Evolutionary conservation across 2,797 vertebrate genomes (phyloP).

Genomic region (Lemur catta): DNA sequence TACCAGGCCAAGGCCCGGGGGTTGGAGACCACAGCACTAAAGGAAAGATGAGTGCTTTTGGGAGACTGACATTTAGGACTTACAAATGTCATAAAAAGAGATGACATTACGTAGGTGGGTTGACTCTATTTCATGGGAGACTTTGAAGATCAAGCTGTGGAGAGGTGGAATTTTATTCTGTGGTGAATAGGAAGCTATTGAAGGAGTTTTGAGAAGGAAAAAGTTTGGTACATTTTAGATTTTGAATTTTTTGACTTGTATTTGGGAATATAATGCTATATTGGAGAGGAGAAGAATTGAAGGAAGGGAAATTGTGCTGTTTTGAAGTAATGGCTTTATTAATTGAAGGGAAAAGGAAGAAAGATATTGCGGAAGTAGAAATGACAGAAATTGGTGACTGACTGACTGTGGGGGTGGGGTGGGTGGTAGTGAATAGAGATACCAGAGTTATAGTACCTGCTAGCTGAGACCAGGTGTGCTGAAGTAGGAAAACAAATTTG

Average conservation of each 20-base stretch:
- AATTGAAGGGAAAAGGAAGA: background rate
- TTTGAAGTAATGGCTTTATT: conserved; percentile 26
- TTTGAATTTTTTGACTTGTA: conserved; percentile 14
- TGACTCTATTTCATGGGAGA: background rate
- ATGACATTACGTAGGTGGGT: background rate
- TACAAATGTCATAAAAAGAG: background rate
- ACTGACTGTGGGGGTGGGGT: background rate
- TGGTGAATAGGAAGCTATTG: background rate
- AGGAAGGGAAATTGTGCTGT: background rate
- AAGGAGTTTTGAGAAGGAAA: background rate
- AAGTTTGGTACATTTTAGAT: background rate
- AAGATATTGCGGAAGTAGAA: background rate
- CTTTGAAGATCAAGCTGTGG: background rate
- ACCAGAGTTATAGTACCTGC: background rate
- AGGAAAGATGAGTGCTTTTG: background rate
- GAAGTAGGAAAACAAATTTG: background rate
- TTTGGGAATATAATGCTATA: background rate
- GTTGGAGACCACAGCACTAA: background rate
- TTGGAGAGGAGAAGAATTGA: background rate
- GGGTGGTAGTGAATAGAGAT: background rate
- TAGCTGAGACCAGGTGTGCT: background rate
- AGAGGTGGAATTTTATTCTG: background rate
- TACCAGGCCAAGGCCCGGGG: too few relatives aligned
- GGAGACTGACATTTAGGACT: background rate
- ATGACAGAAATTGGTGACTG: background rate